A percentile compares a stretch with the other conserved stretches of the same genome.
Evolutionary conservation across 2,888 invertebrate genomes (phyloP).

Genomic region (Limenitis camilla): DNA sequence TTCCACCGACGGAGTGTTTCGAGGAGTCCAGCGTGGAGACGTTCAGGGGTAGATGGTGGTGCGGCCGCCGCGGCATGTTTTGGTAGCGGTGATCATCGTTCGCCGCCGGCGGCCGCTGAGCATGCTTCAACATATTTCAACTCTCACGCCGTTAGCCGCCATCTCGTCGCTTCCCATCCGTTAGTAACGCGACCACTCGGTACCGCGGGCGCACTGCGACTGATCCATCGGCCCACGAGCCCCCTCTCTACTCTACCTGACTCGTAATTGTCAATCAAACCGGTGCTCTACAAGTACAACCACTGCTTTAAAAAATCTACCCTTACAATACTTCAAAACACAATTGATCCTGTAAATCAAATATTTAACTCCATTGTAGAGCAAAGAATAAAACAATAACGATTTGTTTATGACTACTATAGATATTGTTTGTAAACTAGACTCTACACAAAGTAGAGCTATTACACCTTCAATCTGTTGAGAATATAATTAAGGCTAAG

Average conservation of each 20-base stretch:
- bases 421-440: constrained; percentile 13
- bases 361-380: constrained; percentile 10
- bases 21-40: constrained; percentile 79
- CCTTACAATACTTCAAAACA: constrained; percentile 39
- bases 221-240: constrained; percentile 25
- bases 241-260: constrained; percentile 42
- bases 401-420: constrained; percentile 10
- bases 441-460: background rate
- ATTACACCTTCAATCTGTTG: too few species aligned
- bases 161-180: constrained; percentile 61
- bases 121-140: constrained; percentile 82
- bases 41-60: constrained; percentile 78
- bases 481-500: background rate
- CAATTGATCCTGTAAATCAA: constrained; percentile 18
- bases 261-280: constrained; percentile 56
- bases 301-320: constrained; percentile 32
- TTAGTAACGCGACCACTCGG: constrained; percentile 44
- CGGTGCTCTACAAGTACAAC: constrained; percentile 30
- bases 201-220: constrained; percentile 49
- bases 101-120: constrained; percentile 74
- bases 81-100: constrained; percentile 73
- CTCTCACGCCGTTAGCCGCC: constrained; percentile 59
- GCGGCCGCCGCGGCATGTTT: constrained; percentile 74
- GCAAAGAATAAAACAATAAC: constrained; percentile 7
- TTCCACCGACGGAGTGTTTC: constrained; percentile 77